Conservation (phyloP, 2,113 vertebrate genomes). For the Indri indri region DNA sequence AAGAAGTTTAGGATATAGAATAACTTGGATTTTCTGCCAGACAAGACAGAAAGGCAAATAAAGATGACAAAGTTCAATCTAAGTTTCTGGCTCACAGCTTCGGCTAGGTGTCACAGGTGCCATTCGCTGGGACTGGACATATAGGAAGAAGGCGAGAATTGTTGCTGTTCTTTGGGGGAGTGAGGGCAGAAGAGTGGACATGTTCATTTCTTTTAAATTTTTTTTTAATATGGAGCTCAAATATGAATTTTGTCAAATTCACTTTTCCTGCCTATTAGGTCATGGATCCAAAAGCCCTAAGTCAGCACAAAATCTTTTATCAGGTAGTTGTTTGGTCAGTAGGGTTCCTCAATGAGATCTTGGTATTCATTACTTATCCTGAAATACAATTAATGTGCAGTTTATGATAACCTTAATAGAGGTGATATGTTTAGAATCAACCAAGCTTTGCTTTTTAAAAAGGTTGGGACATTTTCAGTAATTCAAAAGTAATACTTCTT, state of each 20-base stretch:
- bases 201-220: background rate
- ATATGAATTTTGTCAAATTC: background rate
- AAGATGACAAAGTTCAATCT: background rate
- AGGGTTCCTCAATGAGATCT: background rate
- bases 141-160: background rate
- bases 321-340: background rate
- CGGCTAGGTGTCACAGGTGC: background rate
- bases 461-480: background rate
- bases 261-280: background rate
- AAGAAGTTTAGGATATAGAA: background rate
- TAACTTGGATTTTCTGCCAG: background rate
- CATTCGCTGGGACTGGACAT: background rate
- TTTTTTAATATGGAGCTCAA: background rate
- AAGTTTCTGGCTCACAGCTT: background rate
- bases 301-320: background rate
- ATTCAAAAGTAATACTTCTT: background rate
- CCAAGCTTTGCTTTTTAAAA: background rate
- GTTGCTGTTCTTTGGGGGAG: no score
- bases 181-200: fast-evolving
- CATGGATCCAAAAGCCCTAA: background rate
- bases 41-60: background rate
- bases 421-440: background rate
- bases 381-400: background rate
- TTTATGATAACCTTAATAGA: background rate
- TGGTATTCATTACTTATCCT: background rate